Conservation (phyloP, 2,888 invertebrate genomes). For the Ochlodes sylvanus region DNA sequence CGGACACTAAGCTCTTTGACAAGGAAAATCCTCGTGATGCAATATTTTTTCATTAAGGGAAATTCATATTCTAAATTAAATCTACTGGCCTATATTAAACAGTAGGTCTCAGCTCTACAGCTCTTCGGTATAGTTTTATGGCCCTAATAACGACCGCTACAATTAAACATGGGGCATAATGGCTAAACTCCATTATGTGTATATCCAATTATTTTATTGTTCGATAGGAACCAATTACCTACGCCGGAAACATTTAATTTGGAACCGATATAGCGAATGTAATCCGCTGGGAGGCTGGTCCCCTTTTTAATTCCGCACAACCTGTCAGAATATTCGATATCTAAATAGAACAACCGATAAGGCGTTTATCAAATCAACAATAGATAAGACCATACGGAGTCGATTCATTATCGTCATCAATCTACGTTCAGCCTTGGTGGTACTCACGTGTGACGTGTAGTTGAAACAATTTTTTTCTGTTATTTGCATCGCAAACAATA, state of each 20-base stretch:
- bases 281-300: neutral
- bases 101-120: too few species aligned
- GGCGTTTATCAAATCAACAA: constrained; percentile 31
- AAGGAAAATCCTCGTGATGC: constrained; percentile 10
- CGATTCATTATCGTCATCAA: constrained; percentile 43
- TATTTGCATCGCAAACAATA: constrained; percentile 72
- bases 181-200: constrained; percentile 20
- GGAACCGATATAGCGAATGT: neutral
- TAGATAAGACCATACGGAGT: constrained; percentile 34
- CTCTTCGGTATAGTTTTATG: neutral
- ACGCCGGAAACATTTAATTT: neutral
- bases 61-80: constrained; percentile 9
- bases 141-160: constrained; percentile 2
- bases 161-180: constrained; percentile 21
- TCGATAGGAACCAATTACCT: constrained; percentile 18
- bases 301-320: constrained; percentile 7
- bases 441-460: constrained; percentile 75
- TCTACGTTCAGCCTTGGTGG: constrained; percentile 68
- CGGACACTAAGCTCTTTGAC: constrained; percentile 7
- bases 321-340: neutral
- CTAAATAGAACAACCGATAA: constrained; percentile 26
- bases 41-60: constrained; percentile 4
- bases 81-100: neutral
- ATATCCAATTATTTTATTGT: constrained; percentile 29
- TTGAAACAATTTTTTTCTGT: constrained; percentile 73